These are phyloP conservation scores for Nomada fabriciana DNA, from an alignment of 2,888 invertebrate genomes.

Conservation along the genomic window DNA sequence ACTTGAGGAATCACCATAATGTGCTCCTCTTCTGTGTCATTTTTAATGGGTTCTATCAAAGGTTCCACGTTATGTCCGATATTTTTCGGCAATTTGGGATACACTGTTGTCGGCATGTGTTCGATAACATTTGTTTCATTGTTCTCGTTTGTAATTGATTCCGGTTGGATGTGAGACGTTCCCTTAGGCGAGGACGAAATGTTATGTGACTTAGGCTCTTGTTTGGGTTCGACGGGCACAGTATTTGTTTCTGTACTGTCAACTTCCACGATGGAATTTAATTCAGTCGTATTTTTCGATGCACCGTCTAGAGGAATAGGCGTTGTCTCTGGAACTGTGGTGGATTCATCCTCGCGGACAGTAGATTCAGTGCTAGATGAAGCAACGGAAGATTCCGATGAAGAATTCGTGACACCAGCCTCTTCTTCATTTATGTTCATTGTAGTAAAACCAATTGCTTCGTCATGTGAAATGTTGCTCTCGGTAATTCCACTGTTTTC, in stretches of 20 bases:
- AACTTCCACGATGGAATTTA: neutral
- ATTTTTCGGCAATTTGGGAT: slow-evolving; percentile 75
- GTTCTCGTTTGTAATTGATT: slow-evolving; percentile 7
- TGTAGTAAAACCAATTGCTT: slow-evolving; percentile 5
- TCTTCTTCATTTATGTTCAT: neutral
- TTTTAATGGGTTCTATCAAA: slow-evolving; percentile 62
- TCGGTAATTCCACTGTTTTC: slow-evolving; percentile 22
- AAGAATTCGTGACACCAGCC: neutral
- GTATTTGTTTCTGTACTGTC: slow-evolving; percentile 32
- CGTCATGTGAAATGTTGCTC: neutral
- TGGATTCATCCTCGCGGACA: slow-evolving; percentile 6
- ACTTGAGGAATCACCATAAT: slow-evolving; percentile 69
- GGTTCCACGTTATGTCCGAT: slow-evolving; percentile 77
- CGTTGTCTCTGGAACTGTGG: slow-evolving; percentile 11
- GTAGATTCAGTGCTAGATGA: slow-evolving; percentile 4
- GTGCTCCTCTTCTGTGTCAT: slow-evolving; percentile 64
- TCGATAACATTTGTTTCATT: slow-evolving; percentile 75
- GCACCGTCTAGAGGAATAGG: neutral
- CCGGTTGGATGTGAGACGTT: neutral
- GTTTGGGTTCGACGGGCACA: neutral
- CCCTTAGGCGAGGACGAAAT: neutral
- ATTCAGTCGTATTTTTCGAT: slow-evolving; percentile 37
- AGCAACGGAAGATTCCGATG: slow-evolving; percentile 6
- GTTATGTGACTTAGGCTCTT: slow-evolving; percentile 13
- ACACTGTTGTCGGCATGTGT: slow-evolving; percentile 68